Conservation (phyloP, 2,888 invertebrate genomes). For the Drosophila hamatofila region DNA sequence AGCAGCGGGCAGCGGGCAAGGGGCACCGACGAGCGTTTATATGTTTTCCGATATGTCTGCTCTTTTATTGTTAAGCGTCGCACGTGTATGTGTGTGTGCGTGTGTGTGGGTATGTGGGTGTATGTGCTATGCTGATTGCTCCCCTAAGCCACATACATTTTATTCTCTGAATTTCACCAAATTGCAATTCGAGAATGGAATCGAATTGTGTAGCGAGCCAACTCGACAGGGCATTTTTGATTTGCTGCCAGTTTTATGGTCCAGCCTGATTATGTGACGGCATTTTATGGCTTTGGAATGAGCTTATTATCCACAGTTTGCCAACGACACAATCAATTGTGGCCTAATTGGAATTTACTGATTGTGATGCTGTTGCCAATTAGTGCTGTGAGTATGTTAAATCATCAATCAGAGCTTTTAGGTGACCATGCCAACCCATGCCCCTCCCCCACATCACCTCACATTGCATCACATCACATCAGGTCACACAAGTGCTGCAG, state of each 20-base stretch:
- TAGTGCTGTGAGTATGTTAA: conserved; percentile 19
- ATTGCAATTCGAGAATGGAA: conserved; percentile 61
- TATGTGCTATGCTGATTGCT: conserved; percentile 67
- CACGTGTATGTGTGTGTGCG: conserved; percentile 20
- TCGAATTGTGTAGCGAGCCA: conserved; percentile 12
- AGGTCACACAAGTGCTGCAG: conserved; percentile 25
- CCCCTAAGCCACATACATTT: conserved; percentile 76
- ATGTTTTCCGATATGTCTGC: conserved; percentile 59
- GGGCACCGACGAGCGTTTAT: conserved; percentile 30
- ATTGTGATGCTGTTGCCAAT: conserved; percentile 30
- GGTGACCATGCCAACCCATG: conserved; percentile 10
- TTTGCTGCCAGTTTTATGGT: conserved; percentile 52
- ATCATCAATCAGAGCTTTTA: conserved; percentile 43
- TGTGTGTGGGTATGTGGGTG: conserved; percentile 11
- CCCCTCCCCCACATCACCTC: background rate
- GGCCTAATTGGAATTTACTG: conserved; percentile 45
- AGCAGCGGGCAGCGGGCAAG: conserved; percentile 11
- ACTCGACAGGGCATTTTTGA: conserved; percentile 16
- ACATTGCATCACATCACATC: background rate
- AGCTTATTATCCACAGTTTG: conserved; percentile 58
- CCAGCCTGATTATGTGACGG: conserved; percentile 60
- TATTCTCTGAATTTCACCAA: conserved; percentile 58
- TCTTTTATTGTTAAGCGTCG: conserved; percentile 54
- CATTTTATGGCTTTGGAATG: conserved; percentile 66
- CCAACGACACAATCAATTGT: conserved; percentile 44